phyloP scores from a whole-genome alignment of 2,888 invertebrate species.

The Ormia ochracea region DNA sequence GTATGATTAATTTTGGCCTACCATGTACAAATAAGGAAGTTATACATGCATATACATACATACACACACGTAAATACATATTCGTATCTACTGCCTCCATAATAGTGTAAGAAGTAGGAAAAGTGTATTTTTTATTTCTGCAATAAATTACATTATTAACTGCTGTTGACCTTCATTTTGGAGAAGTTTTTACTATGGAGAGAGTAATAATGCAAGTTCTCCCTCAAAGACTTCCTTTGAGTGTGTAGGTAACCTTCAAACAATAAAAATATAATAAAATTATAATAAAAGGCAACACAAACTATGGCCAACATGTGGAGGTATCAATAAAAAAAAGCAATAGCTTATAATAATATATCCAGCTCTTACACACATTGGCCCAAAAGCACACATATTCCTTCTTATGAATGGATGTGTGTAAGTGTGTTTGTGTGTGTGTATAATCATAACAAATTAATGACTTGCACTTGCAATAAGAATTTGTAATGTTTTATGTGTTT shows the following conservation, averaged over 20 bases:
- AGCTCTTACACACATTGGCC: no score
- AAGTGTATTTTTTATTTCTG: no score
- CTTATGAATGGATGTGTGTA: conserved; percentile 16
- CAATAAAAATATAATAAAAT: conserved; percentile 75
- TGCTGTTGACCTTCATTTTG: no score
- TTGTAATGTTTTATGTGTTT: conserved; percentile 4
- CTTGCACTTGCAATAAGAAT: conserved; percentile 37
- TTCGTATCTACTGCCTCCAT: background rate
- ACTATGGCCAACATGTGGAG: conserved; percentile 38
- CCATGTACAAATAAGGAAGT: no score
- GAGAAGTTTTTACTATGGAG: no score
- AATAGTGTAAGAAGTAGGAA: no score
- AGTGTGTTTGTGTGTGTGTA: conserved; percentile 46
- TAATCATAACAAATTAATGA: conserved; percentile 2
- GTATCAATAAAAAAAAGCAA: no score
- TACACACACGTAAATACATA: background rate
- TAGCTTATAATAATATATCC: no score
- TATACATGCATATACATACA: background rate
- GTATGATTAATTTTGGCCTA: no score
- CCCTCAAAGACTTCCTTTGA: conserved; percentile 43
- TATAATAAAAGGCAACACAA: conserved; percentile 64
- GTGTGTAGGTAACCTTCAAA: conserved; percentile 63
- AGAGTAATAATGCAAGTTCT: background rate
- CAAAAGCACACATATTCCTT: conserved; percentile 2
- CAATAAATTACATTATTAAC: no score